Evolutionary conservation across 2,888 invertebrate genomes (phyloP).

Genomic region (Drosophila fulvimacula): DNA sequence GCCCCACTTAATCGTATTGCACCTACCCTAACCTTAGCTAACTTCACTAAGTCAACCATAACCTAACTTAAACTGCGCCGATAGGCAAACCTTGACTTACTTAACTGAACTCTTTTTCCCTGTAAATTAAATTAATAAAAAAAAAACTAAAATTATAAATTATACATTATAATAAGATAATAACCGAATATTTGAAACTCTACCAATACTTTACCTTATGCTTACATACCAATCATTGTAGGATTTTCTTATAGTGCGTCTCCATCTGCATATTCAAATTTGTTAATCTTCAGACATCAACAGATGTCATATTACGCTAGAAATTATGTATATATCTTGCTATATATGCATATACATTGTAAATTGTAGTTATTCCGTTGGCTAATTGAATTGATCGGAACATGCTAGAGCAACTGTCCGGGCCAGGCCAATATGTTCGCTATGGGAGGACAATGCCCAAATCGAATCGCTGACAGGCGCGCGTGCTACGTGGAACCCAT

Average conservation of each 20-base stretch:
- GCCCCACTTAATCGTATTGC: neutral
- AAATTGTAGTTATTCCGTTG: neutral
- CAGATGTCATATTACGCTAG: neutral
- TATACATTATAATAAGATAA: no score
- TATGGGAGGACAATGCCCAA: slow-evolving; percentile 40
- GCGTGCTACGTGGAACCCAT: slow-evolving; percentile 72
- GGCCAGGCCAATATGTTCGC: slow-evolving; percentile 3
- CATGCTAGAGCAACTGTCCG: slow-evolving; percentile 6
- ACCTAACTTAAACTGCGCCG: neutral
- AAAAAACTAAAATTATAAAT: no score
- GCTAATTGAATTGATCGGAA: slow-evolving; percentile 41
- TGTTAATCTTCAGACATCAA: no score
- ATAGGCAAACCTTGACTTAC: no score
- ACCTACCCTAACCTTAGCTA: neutral
- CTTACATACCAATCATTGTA: no score
- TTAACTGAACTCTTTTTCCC: no score
- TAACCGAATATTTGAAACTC: no score
- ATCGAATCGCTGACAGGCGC: slow-evolving; percentile 59
- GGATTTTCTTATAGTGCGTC: no score
- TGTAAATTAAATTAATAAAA: no score
- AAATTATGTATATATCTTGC: neutral
- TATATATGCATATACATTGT: neutral
- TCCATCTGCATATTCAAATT: no score
- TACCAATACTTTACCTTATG: no score
- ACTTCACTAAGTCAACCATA: neutral